These are phyloP conservation scores for Sceloporus undulatus DNA, from an alignment of 2,113 vertebrate species.

Conservation along the genomic window DNA sequence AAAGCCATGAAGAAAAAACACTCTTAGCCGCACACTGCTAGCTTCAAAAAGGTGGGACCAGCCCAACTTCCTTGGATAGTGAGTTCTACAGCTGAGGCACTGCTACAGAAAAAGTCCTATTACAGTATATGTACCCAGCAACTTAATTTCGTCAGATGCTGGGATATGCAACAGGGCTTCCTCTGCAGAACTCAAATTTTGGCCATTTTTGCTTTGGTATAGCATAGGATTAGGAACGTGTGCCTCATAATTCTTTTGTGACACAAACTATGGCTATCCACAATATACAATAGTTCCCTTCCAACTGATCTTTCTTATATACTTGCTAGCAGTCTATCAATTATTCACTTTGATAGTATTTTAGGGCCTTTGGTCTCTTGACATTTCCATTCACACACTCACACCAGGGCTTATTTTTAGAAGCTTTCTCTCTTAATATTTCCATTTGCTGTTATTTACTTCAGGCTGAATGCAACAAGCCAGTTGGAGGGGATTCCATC, in stretches of 20 bases:
- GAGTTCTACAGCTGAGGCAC: too few relatives aligned
- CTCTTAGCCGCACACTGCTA: too few relatives aligned
- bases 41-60: too few relatives aligned
- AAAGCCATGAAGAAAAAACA: too few relatives aligned
- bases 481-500: constrained; percentile 56
- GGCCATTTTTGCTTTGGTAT: neutral
- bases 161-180: too few relatives aligned
- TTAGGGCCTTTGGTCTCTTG: neutral
- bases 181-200: too few relatives aligned
- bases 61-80: too few relatives aligned
- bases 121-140: too few relatives aligned
- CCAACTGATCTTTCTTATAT: neutral
- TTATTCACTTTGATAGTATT: neutral
- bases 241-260: neutral
- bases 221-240: neutral
- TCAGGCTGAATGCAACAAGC: constrained; percentile 29
- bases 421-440: constrained; percentile 61
- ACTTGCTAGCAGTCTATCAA: neutral
- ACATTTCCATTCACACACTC: neutral
- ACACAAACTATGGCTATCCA: neutral
- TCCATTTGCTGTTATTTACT: constrained; percentile 69
- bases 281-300: neutral
- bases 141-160: too few relatives aligned
- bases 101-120: too few relatives aligned
- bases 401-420: constrained; percentile 32